Evolutionary conservation across 2,888 invertebrate species (phyloP), one percentile per base, ranked within the genome.

Genomic region (Myopa tessellatipennis): DNA sequence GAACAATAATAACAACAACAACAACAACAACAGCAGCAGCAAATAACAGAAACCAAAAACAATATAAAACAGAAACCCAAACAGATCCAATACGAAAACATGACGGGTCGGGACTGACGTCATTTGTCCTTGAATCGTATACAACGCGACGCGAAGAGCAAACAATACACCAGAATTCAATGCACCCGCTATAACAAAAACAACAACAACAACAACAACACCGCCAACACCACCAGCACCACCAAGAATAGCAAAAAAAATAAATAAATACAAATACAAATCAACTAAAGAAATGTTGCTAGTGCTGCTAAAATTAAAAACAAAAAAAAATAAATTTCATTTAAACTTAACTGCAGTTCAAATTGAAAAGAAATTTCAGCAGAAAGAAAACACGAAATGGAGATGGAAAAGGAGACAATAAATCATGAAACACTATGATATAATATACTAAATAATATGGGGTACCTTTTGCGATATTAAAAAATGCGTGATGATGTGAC

Each of bases 61-160:
- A 52, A 6, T 10, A 14, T 12, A 67, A 16, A 67, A 67, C 55
- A 70, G 34, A 70, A 55, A 67, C 26, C 36, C 26, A 69, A 70
- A 70, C 38, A 26, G 52, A 52, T 70, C 8, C 34, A 70, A 70
- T 70, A 55, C 26, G 10, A 45, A 26, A 63, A 61, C 38, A 34
- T 45, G 63, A 63, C 34, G 55, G 60, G 26, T 26, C 34, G 45
- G 68, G 52, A 69, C 72, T 77, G 78, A 78, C 79, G 78, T 80
- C 79, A 80, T 78, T 78, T 80, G 79, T 77, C 79, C 79, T 80
- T 80, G 79, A 79, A 78, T 74, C 76, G 74, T 38, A 74, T 76
- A 69, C 70, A 71, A 80, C 50, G 78, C 74, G 78, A 74, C 58
- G 75, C 74, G 68, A 73, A 76, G 75, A 67, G 68, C 68, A 71